These are phyloP conservation scores for Stomatorhinus walkeri DNA, from an alignment of 2,797 vertebrate species.

Conservation along the genomic window DNA sequence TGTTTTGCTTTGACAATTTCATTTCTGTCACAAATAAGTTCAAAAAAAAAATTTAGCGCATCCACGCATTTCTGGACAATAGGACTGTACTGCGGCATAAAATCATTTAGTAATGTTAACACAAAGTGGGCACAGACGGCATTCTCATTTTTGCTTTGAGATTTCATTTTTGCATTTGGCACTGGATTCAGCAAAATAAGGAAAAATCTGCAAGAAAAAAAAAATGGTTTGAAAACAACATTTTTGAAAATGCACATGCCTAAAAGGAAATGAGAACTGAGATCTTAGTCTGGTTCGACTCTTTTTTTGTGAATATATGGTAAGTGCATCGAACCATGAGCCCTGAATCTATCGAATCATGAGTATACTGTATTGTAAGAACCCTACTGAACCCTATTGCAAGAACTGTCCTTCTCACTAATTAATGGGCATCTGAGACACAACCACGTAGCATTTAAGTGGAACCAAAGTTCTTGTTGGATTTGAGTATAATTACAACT, in stretches of 20 bases:
- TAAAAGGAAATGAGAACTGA: not conserved
- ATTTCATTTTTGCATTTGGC: not conserved
- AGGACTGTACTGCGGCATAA: not conserved
- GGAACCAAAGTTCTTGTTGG: not conserved
- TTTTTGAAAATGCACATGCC: not conserved
- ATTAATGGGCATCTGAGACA: not conserved
- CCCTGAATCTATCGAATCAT: not conserved
- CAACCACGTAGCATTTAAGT: not conserved
- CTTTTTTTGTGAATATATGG: not conserved
- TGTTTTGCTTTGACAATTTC: not conserved
- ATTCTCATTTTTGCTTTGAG: not conserved
- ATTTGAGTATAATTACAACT: not conserved
- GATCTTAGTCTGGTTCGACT: not conserved
- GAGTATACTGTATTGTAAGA: not conserved
- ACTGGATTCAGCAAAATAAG: not conserved
- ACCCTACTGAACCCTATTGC: not conserved
- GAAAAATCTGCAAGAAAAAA: not conserved
- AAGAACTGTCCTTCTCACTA: not conserved
- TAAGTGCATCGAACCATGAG: not conserved
- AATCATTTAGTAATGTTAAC: not conserved
- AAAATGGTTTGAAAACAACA: not conserved
- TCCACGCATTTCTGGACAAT: not conserved
- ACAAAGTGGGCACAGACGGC: not conserved
- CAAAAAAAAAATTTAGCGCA: not conserved
- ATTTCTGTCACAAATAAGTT: not conserved